Base-by-base conservation (phyloP, 2,113 vertebrate genomes). In the Machaerirhynchus nigripectus region DNA sequence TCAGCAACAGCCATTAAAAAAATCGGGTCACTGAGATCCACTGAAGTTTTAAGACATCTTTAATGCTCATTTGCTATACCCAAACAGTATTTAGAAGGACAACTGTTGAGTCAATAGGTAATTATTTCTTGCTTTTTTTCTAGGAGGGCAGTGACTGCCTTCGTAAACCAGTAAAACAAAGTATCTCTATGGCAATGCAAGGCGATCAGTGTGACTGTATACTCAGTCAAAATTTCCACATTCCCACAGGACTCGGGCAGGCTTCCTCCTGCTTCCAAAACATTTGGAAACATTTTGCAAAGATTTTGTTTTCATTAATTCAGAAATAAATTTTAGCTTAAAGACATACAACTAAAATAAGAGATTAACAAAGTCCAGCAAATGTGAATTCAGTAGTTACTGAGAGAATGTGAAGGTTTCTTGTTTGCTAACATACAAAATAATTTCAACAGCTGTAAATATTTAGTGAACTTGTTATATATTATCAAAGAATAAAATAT, bases 121-220 rank as follows among this genome's bases (percentile, higher is more conserved):
- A 70, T 53, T 56, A 27, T 79, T 88, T 47, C 37, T 75, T 67
- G 9, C 3, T 28, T 22, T 69, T 59, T 82, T n/a, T 18, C 8
- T 47, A 16, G 7, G 1, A 6, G 4, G 8, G 0, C 5, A 68
- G 24, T 20, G n/a, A 15, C 18, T 14, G 13, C 12, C 28, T 87
- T 80, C 1, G 3, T 30, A n/a, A 93, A 39, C 8, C 18, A 42
- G 13, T 69, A 16, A 85, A 88, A 28, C 10, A 60, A 35, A 5
- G 11, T 26, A 9, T 2, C 20, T 69, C 18, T n/a, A 22, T 7
- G 37, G 12, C 9, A 44, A 7, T 12, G 21, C n/a, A 67, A 57
- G 4, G 20, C 11, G 21, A 35, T 49, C 42, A 30, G 7, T 4
- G 2, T 27, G 28, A 63, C 14, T 1, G 0, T 10, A 35, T 24